Percentiles rank a stretch among this genome's conserved stretches.
phyloP scores from a whole-genome alignment of 1,140 invertebrate genomes.

The Oscheius sp. region DNA sequence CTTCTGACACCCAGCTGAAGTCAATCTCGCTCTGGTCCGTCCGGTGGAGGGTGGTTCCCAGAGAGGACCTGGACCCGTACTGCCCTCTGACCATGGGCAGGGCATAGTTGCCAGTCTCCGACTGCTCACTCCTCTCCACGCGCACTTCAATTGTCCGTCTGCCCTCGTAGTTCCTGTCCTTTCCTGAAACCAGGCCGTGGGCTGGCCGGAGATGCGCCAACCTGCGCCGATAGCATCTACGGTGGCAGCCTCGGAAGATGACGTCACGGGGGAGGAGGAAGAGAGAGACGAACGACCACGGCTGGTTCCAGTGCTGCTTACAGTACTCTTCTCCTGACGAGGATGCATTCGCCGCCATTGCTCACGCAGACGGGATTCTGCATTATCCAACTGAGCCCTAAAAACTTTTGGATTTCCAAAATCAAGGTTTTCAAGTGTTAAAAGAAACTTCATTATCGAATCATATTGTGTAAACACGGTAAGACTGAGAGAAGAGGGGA shows the following conservation, averaged over 20 bases:
- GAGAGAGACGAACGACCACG: neutral
- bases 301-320: neutral
- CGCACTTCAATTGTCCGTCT: conserved; percentile 20
- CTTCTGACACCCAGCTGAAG: conserved; percentile 21
- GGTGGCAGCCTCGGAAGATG: neutral
- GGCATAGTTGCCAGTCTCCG: conserved; percentile 4
- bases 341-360: neutral
- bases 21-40: conserved; percentile 26
- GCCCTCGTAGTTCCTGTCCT: neutral
- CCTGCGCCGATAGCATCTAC: neutral
- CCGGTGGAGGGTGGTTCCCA: conserved; percentile 18
- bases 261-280: neutral
- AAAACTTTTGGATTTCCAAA: too few species aligned
- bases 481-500: too few species aligned
- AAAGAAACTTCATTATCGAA: too few species aligned
- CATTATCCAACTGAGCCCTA: neutral
- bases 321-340: conserved; percentile 1
- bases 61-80: conserved; percentile 22
- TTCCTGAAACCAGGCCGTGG: neutral
- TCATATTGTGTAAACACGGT: too few species aligned
- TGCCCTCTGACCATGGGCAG: conserved; percentile 15
- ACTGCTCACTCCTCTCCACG: conserved; percentile 14
- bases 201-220: neutral
- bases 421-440: too few species aligned
- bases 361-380: neutral